phyloP scores from a whole-genome alignment of 2,113 vertebrate species.

The Oryzias woworae region DNA sequence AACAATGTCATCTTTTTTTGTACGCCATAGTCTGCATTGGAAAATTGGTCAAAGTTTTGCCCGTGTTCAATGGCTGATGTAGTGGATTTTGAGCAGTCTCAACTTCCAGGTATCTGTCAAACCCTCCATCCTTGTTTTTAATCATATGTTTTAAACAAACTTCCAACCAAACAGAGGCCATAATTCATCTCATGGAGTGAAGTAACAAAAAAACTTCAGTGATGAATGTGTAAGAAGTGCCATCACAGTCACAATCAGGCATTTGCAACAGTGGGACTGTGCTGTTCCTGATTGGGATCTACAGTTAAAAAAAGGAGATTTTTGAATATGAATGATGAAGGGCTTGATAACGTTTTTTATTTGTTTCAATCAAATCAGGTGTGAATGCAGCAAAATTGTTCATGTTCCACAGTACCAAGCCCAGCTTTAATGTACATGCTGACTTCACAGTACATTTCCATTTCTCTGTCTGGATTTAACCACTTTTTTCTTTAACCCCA shows the following conservation, averaged over 20 bases:
- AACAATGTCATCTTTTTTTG: no score
- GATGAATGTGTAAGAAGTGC: not conserved
- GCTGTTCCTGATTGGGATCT: not conserved
- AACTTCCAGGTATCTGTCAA: no score
- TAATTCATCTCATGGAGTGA: not conserved
- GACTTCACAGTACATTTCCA: not conserved
- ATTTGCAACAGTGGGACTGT: not conserved
- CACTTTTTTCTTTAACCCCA: not conserved
- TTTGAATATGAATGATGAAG: constrained; percentile 2
- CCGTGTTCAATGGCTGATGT: no score
- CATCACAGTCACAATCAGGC: not conserved
- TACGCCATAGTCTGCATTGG: no score
- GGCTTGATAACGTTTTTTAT: not conserved
- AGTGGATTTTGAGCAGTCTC: no score
- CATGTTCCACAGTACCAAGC: no score
- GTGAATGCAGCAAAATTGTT: not conserved
- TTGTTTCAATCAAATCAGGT: not conserved
- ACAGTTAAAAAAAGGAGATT: not conserved
- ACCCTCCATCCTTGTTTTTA: no score
- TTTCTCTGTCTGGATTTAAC: not conserved
- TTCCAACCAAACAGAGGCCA: no score
- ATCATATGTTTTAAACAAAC: no score
- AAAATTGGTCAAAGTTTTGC: no score
- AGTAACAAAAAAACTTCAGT: no score
- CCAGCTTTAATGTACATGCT: not conserved